Evolutionary conservation across 2,888 invertebrate species (phyloP).

Genomic region (Hydropsyche betteni): DNA sequence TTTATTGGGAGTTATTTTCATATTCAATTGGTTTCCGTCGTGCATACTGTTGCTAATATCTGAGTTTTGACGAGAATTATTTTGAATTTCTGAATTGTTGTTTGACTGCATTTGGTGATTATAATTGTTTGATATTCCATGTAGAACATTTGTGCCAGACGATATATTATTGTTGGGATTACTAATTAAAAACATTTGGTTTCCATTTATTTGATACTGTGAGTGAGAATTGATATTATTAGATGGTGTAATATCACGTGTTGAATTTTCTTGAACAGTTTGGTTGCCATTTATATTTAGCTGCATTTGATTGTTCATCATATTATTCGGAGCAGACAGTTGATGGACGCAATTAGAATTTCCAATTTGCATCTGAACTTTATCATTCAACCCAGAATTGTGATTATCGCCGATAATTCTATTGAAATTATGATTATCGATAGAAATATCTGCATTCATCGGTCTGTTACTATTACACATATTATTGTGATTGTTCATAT

Average conservation of each 20-base stretch:
- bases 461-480: conserved; percentile 64
- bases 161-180: conserved; percentile 56
- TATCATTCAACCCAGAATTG: conserved; percentile 59
- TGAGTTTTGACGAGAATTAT: conserved; percentile 49
- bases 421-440: conserved; percentile 19
- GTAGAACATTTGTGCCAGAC: conserved; percentile 57
- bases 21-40: conserved; percentile 59
- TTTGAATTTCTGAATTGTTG: conserved; percentile 60
- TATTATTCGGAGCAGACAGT: conserved; percentile 36
- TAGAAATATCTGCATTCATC: conserved; percentile 16
- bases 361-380: conserved; percentile 63
- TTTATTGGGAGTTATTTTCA: conserved; percentile 61
- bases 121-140: conserved; percentile 55
- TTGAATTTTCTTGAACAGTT: conserved; percentile 33
- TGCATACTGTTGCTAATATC: conserved; percentile 61
- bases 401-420: conserved; percentile 63
- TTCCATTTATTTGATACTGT: conserved; percentile 49
- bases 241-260: conserved; percentile 42
- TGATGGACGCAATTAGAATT: conserved; percentile 58
- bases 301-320: conserved; percentile 45
- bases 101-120: conserved; percentile 36
- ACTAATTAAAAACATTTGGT: conserved; percentile 48
- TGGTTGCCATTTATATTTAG: conserved; percentile 43
- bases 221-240: conserved; percentile 59
- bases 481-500: conserved; percentile 63